Percentiles rank a stretch among this genome's conserved stretches.
Conservation (phyloP, 2,113 vertebrate species). For the Brachyhypopomus gauderio region DNA sequence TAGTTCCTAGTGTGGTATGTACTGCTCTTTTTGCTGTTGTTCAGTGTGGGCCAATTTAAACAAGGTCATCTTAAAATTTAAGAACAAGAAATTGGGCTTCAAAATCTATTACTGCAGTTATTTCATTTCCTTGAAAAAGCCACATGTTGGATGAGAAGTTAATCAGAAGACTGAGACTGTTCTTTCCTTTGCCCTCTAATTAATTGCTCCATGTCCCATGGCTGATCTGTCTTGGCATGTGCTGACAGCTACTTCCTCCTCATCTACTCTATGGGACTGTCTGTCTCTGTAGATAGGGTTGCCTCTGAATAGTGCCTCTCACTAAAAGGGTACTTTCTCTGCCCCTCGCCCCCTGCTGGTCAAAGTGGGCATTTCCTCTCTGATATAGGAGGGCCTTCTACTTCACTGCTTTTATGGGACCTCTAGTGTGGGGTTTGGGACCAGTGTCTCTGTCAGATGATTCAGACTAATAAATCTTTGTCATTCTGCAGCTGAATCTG, state of each 20-base stretch:
- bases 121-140: too few relatives aligned
- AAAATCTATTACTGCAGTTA: background rate
- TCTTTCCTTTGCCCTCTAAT: slow-evolving; percentile 35
- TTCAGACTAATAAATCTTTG: slow-evolving; percentile 61
- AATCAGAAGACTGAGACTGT: slow-evolving; percentile 11
- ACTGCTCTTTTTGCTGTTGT: background rate
- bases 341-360: slow-evolving; percentile 36
- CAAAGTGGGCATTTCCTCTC: slow-evolving; percentile 51
- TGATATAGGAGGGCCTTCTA: slow-evolving; percentile 37
- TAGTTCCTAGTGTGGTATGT: slow-evolving; percentile 7
- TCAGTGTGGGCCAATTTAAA: too few relatives aligned
- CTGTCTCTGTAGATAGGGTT: slow-evolving; percentile 12
- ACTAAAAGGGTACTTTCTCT: slow-evolving; percentile 10
- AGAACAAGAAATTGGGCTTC: slow-evolving; percentile 24
- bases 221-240: slow-evolving; percentile 33
- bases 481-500: slow-evolving; percentile 61
- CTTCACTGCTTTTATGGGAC: slow-evolving; percentile 52
- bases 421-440: slow-evolving; percentile 59
- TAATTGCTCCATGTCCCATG: slow-evolving; percentile 37
- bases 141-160: slow-evolving; percentile 3
- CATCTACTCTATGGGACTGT: slow-evolving; percentile 10
- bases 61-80: too few relatives aligned
- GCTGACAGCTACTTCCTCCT: background rate
- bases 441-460: slow-evolving; percentile 52
- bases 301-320: slow-evolving; percentile 24